Evolutionary conservation across 37 sponge, comb jelly and placozoan species (phyloP).

Genomic region (Aplysina aerophoba): DNA sequence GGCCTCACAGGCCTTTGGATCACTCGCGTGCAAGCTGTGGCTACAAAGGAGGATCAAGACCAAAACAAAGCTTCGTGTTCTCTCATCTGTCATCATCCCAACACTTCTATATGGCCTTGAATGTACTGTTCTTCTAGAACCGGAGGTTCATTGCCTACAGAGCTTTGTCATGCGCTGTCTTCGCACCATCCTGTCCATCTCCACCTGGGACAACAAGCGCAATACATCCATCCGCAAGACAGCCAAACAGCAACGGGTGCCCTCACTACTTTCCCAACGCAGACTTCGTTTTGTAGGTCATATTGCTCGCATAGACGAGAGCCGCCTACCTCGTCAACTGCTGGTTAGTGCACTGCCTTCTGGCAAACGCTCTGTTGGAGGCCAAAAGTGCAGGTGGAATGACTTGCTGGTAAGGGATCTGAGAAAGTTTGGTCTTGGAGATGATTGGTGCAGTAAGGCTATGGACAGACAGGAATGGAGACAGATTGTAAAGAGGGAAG

Average conservation of each 20-base stretch:
- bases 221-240: slow-evolving; percentile 28
- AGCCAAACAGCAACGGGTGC: slow-evolving; percentile 10
- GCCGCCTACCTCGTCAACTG: slow-evolving; percentile 3
- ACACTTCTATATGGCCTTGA: slow-evolving; percentile 19
- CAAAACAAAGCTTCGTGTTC: slow-evolving; percentile 3
- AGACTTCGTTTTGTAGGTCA: slow-evolving; percentile 15
- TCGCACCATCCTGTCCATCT: slow-evolving; percentile 22
- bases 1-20: slow-evolving; percentile 23
- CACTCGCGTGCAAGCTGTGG: slow-evolving; percentile 7
- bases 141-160: slow-evolving; percentile 7
- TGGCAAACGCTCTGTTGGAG: slow-evolving; percentile 31
- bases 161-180: slow-evolving; percentile 17
- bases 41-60: slow-evolving; percentile 17
- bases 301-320: slow-evolving; percentile 2
- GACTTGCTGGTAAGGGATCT: slow-evolving; percentile 9
- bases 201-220: slow-evolving; percentile 28
- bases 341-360: slow-evolving; percentile 19
- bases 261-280: slow-evolving; percentile 23
- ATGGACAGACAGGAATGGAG: slow-evolving; percentile 14
- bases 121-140: slow-evolving; percentile 14
- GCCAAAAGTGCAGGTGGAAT: slow-evolving; percentile 28
- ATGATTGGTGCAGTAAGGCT: slow-evolving; percentile 16
- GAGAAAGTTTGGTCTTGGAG: slow-evolving; percentile 13
- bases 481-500: not conserved
- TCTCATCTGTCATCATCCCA: slow-evolving; percentile 5